Evolutionary conservation across 1,140 invertebrate genomes (phyloP).

Genomic region (Cyrtorhinus lividipennis): DNA sequence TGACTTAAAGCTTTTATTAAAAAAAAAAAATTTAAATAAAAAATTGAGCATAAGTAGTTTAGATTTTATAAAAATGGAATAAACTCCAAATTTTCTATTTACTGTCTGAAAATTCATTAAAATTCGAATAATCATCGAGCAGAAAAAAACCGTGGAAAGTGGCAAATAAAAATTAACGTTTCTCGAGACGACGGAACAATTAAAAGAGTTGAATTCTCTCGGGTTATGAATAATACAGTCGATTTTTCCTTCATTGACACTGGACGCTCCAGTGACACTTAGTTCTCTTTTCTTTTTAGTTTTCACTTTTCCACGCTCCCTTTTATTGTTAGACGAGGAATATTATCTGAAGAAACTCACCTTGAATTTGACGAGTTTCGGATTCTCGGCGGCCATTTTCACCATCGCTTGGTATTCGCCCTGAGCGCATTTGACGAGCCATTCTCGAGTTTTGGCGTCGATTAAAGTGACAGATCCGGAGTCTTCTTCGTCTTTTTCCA

Average conservation of each 20-base stretch:
- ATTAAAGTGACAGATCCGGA: constrained; percentile 48
- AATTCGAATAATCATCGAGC: too few relatives aligned
- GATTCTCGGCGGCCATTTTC: constrained; percentile 65
- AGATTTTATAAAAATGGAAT: too few relatives aligned
- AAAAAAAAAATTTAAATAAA: too few relatives aligned
- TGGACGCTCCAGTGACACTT: background rate
- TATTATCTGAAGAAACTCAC: constrained; percentile 41
- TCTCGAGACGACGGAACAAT: too few relatives aligned
- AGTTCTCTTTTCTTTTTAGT: background rate
- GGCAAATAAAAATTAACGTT: too few relatives aligned
- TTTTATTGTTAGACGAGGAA: background rate
- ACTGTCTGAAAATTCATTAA: too few relatives aligned
- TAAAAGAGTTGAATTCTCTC: too few relatives aligned
- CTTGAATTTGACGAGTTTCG: constrained; percentile 63
- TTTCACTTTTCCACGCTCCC: background rate
- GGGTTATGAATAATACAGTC: background rate
- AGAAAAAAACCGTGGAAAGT: too few relatives aligned
- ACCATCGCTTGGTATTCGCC: constrained; percentile 68
- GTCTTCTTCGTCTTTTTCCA: constrained; percentile 45
- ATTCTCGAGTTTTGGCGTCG: constrained; percentile 60
- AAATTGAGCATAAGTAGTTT: too few relatives aligned
- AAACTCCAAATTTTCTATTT: too few relatives aligned
- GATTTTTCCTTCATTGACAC: background rate
- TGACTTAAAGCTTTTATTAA: too few relatives aligned
- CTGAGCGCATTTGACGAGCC: constrained; percentile 65